Percentiles rank a stretch among this genome's conserved stretches.
Conservation (phyloP, 1,140 invertebrate genomes). For the Neodiprion lecontei region DNA sequence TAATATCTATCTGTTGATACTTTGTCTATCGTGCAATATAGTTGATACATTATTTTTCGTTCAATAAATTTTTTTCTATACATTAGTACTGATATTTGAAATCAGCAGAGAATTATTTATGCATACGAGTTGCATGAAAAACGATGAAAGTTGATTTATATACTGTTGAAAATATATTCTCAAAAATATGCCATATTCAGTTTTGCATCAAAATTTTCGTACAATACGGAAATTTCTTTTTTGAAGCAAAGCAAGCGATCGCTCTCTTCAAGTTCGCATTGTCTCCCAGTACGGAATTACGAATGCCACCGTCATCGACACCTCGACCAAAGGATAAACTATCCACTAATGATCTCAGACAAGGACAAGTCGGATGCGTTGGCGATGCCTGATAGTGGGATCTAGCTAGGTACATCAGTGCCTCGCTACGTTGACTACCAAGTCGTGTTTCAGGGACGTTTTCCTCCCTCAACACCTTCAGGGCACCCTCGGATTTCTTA, state of each 20-base stretch:
- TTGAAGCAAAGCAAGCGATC: constrained; percentile 26
- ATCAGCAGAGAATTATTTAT: too few species aligned
- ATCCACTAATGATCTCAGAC: constrained; percentile 16
- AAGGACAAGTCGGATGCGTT: constrained; percentile 1
- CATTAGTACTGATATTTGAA: too few species aligned
- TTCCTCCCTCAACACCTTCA: constrained; percentile 19
- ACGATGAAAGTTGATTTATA: too few species aligned
- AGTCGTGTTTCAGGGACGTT: constrained; percentile 10
- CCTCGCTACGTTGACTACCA: constrained; percentile 22
- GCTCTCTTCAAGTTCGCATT: constrained; percentile 16
- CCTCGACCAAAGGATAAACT: constrained; percentile 26
- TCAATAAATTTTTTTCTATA: too few species aligned
- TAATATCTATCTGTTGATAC: too few species aligned
- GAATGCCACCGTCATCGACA: constrained; percentile 16
- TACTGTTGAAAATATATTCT: too few species aligned
- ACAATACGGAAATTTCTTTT: constrained; percentile 21
- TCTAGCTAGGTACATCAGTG: constrained; percentile 19
- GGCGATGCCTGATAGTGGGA: constrained; percentile 13
- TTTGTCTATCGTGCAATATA: too few species aligned
- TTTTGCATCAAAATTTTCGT: constrained; percentile 34
- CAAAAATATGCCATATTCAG: background rate
- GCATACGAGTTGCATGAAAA: too few species aligned
- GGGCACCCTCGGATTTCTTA: background rate
- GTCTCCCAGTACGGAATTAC: constrained; percentile 20
- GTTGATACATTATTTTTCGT: too few species aligned